Conservation (phyloP, 1,140 invertebrate species). For the Asbolus verrucosus region DNA sequence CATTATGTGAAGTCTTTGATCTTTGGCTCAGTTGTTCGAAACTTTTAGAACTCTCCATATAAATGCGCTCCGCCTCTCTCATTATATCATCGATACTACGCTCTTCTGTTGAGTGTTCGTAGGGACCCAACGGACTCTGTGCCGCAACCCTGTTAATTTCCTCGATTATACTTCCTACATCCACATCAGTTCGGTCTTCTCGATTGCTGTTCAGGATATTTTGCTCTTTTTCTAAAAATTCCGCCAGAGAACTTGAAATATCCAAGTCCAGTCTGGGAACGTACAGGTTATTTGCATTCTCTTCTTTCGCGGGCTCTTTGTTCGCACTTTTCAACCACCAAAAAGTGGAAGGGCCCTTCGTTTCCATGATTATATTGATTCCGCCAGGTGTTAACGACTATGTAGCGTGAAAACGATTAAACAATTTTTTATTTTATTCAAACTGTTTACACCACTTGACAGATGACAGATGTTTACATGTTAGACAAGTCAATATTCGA, state of each 20-base stretch:
- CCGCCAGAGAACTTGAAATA: slow-evolving; percentile 57
- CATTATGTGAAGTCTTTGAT: slow-evolving; percentile 61
- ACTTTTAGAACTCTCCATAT: slow-evolving; percentile 64
- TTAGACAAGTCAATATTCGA: not conserved
- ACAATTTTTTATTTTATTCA: slow-evolving; percentile 17
- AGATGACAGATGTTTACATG: slow-evolving; percentile 18
- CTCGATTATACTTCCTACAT: slow-evolving; percentile 64
- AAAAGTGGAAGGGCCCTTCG: slow-evolving; percentile 52
- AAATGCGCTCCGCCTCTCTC: slow-evolving; percentile 63
- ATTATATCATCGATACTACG: slow-evolving; percentile 63
- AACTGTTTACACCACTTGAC: slow-evolving; percentile 23
- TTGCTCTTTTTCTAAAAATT: slow-evolving; percentile 61
- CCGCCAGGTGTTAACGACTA: slow-evolving; percentile 18
- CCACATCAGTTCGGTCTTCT: slow-evolving; percentile 57
- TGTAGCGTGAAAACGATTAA: slow-evolving; percentile 17
- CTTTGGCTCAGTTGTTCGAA: slow-evolving; percentile 63
- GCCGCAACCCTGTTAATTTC: slow-evolving; percentile 64
- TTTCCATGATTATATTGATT: slow-evolving; percentile 61
- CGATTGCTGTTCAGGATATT: slow-evolving; percentile 42
- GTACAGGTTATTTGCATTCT: slow-evolving; percentile 12
- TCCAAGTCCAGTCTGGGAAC: slow-evolving; percentile 54
- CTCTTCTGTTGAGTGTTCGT: slow-evolving; percentile 54
- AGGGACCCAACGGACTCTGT: slow-evolving; percentile 63
- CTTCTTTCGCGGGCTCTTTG: slow-evolving; percentile 45
- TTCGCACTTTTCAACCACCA: slow-evolving; percentile 61